A percentile compares a stretch with the other conserved stretches of the same genome.
These are phyloP conservation scores for Elysia crispata DNA, from an alignment of 2,888 invertebrate species.

Conservation along the genomic window DNA sequence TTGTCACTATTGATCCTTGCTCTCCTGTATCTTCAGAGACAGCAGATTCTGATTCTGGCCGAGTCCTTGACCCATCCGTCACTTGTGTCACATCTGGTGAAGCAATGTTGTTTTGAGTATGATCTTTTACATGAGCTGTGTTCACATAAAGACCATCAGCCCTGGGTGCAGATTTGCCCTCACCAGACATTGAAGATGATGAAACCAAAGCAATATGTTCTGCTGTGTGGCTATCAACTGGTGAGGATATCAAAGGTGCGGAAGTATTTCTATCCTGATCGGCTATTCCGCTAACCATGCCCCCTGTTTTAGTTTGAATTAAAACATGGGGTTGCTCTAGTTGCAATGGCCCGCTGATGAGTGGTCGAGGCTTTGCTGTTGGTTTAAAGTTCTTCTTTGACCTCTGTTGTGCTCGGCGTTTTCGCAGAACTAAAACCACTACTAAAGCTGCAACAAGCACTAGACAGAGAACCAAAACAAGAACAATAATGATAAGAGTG, in stretches of 20 bases:
- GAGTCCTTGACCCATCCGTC: too few relatives aligned
- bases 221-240: too few relatives aligned
- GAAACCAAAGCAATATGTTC: too few relatives aligned
- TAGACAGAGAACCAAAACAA: constrained; percentile 60
- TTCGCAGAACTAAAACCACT: constrained; percentile 52
- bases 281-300: too few relatives aligned
- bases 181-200: too few relatives aligned
- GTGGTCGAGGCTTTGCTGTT: constrained; percentile 56
- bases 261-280: too few relatives aligned
- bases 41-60: too few relatives aligned
- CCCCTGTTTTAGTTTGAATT: constrained; percentile 63
- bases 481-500: constrained; percentile 56
- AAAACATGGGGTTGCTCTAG: constrained; percentile 71
- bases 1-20: constrained; percentile 38
- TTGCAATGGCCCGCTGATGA: constrained; percentile 69
- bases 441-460: constrained; percentile 33
- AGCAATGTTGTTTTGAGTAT: constrained; percentile 42
- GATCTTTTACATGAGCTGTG: too few relatives aligned
- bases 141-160: too few relatives aligned
- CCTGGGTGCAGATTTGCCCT: too few relatives aligned
- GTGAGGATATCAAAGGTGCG: too few relatives aligned
- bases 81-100: not conserved
- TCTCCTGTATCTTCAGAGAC: not conserved
- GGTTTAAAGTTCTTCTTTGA: not conserved
- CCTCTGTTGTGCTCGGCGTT: constrained; percentile 53